Evolutionary conservation across 2,888 invertebrate genomes (phyloP), one percentile per base, ranked within the genome.

Genomic region (Chironomus riparius): DNA sequence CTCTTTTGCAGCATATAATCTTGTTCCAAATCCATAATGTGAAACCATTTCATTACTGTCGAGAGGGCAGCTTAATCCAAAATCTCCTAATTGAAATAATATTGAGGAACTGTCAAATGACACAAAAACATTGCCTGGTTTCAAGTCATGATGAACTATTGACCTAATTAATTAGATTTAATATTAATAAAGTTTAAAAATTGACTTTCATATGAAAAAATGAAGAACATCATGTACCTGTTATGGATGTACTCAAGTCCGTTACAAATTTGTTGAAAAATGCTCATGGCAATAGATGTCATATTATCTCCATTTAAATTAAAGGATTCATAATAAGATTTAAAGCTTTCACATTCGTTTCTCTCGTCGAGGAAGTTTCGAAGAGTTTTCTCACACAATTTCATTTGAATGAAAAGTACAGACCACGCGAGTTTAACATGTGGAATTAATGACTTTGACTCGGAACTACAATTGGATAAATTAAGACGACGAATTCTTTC

Each of bases 351-450:
- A 18, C 47, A 38, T 47, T 76, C 81, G 79, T 90, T 91, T 69
- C 92, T 85, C 28, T 87, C 86, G 76, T 89, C 88, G 47, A 94
- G 80, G 93, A 93, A 94, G 74, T 91, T 88, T 77, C 90, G 88
- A 69, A 94, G 83, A 0, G 93, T 94, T 78, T 88, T 87, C 79
- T 91, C 89, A 81, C 94, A 94, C 72, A 90, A 86, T 56, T 92
- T 88, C 94, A 94, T 94, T 83, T 94, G 94, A 77, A 94, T 93
- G 81, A 90, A 93, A 47, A 94, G 82, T 1, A 90, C 90, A 0
- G 90, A 90, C 87, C 89, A 90, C 80, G 88, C 87, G 48, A 87
- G 81, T 78, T 87, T 86, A 0, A 86, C 83, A 18, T 86, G 80
- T 5, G 78, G 77, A 18, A 76, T 47, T 4, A 68, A 24, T 21